Percentiles rank a stretch among this genome's conserved stretches.
Evolutionary conservation across 2,797 vertebrate species (phyloP).

Genomic region (Petrocephalus schoutedeni): DNA sequence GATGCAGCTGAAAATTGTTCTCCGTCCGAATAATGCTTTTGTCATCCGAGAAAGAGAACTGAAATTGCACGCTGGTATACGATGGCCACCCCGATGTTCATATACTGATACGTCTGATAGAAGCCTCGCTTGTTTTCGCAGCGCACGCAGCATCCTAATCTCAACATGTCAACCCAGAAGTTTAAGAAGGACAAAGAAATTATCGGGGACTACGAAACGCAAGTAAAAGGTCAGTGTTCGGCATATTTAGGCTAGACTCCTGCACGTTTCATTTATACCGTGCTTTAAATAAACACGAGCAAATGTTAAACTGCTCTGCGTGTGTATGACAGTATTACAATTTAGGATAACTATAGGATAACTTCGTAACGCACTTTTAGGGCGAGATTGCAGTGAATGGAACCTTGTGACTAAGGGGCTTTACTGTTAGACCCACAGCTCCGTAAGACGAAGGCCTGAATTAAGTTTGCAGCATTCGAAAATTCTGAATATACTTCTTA

Average conservation of each 20-base stretch:
- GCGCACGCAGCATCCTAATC: neutral
- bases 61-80: neutral
- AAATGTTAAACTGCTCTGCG: neutral
- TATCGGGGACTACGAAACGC: constrained; percentile 86
- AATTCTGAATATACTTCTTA: neutral
- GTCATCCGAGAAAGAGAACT: neutral
- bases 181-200: constrained; percentile 97
- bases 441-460: neutral
- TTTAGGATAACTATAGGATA: constrained; percentile 19
- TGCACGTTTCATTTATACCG: neutral
- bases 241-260: neutral
- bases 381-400: neutral
- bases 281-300: neutral
- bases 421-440: neutral
- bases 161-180: constrained; percentile 81
- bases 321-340: neutral
- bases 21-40: neutral
- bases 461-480: neutral
- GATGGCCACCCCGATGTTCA: neutral
- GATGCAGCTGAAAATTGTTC: neutral
- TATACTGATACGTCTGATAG: neutral
- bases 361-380: constrained; percentile 17
- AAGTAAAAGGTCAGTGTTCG: constrained; percentile 80
- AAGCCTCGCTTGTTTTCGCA: constrained; percentile 14
- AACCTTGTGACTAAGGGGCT: neutral